Base-by-base conservation (phyloP, 2,113 vertebrate genomes). In the Phasianus colchicus region DNA sequence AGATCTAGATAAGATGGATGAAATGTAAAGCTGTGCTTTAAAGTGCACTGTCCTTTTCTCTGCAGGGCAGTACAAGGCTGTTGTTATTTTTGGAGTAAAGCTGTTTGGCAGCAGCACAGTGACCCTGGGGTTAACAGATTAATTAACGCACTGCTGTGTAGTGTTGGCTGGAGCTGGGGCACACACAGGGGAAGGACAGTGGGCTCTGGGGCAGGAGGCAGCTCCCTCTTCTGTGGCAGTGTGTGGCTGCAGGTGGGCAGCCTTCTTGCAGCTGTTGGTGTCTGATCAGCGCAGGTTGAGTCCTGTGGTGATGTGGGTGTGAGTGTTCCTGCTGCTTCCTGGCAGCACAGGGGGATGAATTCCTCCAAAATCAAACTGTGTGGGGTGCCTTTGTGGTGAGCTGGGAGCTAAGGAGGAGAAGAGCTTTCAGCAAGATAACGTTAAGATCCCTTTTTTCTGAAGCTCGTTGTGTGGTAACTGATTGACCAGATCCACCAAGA, bases 291-390 rank as follows among this genome's bases (percentile, higher is more conserved):
- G 48, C 10, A 12, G 24, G 48, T 24, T 13, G 24, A 50, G 48
- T 50, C 48, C 48, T 25, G 48, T 25, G 24, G 48, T 25, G 48
- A 25, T 50, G 7, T 25, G 24, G 24, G 12, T 24, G 24, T 50
- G 48, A 14, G 24, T 24, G 24, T 13, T 24, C 24, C 48, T 25
- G 12, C 48, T 50, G 52, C 52, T 29, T 27, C 27, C 52, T 9
- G 8, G 27, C 27, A 29, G 27, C 25, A 54, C 52, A 29, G 14
- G 25, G 25, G 97, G 95, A 30, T 18, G 52, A 34, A 99, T 71
- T 71, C 98, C 98, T 9, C 98, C 98, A 4, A 36, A 83, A 74
- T 98, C 98, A 34, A 10, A 86, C 86, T 48, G 67, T 96, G 88
- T 97, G 98, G 18, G 98, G 98, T 16, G 29, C 29, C 98, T 98